These are phyloP conservation scores for Malurus alboscapulatus DNA, from an alignment of 2,113 vertebrate genomes.

Conservation along the genomic window DNA sequence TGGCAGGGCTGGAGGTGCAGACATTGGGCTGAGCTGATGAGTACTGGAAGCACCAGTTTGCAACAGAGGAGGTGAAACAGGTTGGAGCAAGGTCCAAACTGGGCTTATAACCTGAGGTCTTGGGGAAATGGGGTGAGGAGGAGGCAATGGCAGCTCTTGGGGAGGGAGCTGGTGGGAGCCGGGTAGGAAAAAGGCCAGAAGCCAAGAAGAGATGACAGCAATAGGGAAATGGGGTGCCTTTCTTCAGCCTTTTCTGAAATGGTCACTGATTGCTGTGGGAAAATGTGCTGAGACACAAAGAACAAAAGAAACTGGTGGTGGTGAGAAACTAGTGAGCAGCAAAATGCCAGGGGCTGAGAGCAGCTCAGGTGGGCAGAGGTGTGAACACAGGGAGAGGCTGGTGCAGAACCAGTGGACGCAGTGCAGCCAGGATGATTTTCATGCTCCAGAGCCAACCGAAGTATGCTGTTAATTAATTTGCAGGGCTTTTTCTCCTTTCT, in stretches of 20 bases:
- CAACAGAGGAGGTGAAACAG: background rate
- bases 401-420: background rate
- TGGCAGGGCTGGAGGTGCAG: background rate
- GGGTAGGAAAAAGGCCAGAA: background rate
- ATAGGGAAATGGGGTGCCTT: background rate
- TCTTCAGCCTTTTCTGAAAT: background rate
- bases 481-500: background rate
- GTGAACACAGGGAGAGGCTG: background rate
- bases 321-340: background rate
- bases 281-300: background rate
- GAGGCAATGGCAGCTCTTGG: background rate
- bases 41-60: conserved; percentile 40
- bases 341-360: fast-evolving
- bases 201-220: background rate
- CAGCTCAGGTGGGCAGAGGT: background rate
- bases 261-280: background rate
- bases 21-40: background rate
- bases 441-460: background rate
- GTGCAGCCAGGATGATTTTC: background rate
- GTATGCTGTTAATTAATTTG: background rate
- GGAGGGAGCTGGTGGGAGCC: background rate
- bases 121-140: background rate
- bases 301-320: background rate
- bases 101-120: background rate
- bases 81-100: background rate